These are phyloP conservation scores for Anarsia innoxiella DNA, from an alignment of 2,888 invertebrate genomes.

Conservation along the genomic window DNA sequence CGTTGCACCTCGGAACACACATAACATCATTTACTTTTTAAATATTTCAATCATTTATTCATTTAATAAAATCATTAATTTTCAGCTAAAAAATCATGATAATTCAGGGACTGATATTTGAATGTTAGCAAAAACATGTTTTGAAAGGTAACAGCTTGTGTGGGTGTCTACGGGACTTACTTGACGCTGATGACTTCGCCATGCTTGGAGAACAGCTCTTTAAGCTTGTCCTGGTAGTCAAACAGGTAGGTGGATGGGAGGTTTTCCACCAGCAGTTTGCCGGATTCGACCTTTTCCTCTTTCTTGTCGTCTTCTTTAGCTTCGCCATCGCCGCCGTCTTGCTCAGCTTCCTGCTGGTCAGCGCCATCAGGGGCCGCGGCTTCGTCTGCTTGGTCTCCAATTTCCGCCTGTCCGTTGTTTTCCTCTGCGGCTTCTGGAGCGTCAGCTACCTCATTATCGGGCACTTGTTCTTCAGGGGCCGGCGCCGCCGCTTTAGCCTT, in stretches of 20 bases:
- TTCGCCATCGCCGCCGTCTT: slow-evolving; percentile 23
- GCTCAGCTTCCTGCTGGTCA: slow-evolving; percentile 7
- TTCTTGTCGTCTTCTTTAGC: slow-evolving; percentile 46
- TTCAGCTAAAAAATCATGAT: slow-evolving; percentile 26
- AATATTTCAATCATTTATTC: slow-evolving; percentile 9
- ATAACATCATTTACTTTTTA: slow-evolving; percentile 15
- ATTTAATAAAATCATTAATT: slow-evolving; percentile 12
- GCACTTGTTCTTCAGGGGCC: slow-evolving; percentile 35
- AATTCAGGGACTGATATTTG: slow-evolving; percentile 65
- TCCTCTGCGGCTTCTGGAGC: slow-evolving; percentile 38
- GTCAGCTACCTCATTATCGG: slow-evolving; percentile 36
- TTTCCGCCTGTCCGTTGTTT: slow-evolving; percentile 53
- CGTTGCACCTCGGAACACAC: slow-evolving; percentile 45
- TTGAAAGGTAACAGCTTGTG: slow-evolving; percentile 18
- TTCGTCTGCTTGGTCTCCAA: slow-evolving; percentile 35
- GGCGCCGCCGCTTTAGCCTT: slow-evolving; percentile 48
- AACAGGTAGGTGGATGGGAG: slow-evolving; percentile 64
- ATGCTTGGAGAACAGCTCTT: slow-evolving; percentile 65
- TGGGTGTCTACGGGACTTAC: slow-evolving; percentile 37
- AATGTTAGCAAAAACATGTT: slow-evolving; percentile 56
- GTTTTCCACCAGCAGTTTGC: slow-evolving; percentile 68
- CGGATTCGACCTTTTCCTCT: slow-evolving; percentile 65
- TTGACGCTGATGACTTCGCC: slow-evolving; percentile 60
- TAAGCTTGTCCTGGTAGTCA: slow-evolving; percentile 69
- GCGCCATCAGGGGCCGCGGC: slow-evolving; percentile 9